phyloP scores from a whole-genome alignment of 2,888 invertebrate species.

The Lysandra coridon region DNA sequence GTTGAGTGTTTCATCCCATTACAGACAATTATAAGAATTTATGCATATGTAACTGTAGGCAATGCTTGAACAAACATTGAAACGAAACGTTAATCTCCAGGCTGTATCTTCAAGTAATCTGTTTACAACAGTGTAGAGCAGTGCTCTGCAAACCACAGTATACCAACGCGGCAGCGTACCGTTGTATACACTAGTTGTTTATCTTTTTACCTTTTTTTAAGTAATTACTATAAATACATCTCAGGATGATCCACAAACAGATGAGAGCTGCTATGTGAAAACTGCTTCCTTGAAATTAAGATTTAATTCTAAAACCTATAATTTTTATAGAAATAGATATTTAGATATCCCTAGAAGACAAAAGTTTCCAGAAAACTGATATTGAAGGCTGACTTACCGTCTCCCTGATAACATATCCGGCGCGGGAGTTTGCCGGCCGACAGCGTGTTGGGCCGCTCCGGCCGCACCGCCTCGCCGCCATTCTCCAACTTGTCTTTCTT shows the following conservation, averaged over 20 bases:
- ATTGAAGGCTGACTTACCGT: slow-evolving; percentile 73
- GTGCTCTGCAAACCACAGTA: background rate
- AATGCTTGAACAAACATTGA: background rate
- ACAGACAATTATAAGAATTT: background rate
- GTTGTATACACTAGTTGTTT: no score
- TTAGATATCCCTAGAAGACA: background rate
- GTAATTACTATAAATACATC: no score
- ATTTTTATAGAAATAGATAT: background rate
- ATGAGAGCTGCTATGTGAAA: no score
- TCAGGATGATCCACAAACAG: no score
- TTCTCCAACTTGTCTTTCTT: slow-evolving; percentile 95
- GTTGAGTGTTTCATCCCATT: background rate
- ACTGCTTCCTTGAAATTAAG: no score
- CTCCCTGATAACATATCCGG: slow-evolving; percentile 90
- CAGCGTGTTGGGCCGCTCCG: slow-evolving; percentile 90
- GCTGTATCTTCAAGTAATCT: background rate
- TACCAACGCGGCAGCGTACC: no score
- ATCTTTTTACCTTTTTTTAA: no score
- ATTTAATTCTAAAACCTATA: background rate
- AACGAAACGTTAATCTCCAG: background rate
- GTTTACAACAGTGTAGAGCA: background rate
- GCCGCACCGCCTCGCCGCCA: slow-evolving; percentile 80
- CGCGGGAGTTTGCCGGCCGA: slow-evolving; percentile 88
- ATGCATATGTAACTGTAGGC: background rate
- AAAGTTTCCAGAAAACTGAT: background rate